Base-by-base conservation (phyloP, 1,140 invertebrate genomes). In the Lanistes nyassanus region DNA sequence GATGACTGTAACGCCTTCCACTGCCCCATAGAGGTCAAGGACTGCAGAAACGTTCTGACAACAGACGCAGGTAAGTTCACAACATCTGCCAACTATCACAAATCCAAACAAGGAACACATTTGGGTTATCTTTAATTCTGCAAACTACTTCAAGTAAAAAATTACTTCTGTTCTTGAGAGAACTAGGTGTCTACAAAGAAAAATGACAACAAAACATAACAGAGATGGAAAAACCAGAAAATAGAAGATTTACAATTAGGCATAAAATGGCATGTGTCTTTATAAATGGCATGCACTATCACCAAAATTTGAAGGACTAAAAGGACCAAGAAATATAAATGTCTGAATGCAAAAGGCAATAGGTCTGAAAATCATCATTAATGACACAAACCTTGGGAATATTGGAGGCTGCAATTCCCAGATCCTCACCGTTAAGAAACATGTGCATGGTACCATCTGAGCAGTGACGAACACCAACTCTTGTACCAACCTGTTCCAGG, bases 361-460 rank as follows among this genome's bases (percentile, higher is more conserved):
- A 16, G 23, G 31, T 36, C 67, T n/a, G 34, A 23, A 13, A 13
- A 39, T 29, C 2, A 72, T 39, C 26, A 23, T 19, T 60, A 31
- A 39, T 19, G 51, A 55, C 39, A 29, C 36, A 82, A 84, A 93
- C 93, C 86, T 93, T 94, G 31, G 94, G 93, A 76, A 95, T 90
- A 85, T 94, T 93, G n/a, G 91, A 90, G 31, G 94, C 94, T 34
- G 94, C 93, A n/a, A 94, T 91, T n/a, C 94, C 94, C 85, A 95
- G 92, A 83, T 96, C 95, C 88, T 95, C 94, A 0, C 94, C 94
- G 88, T 97, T 96, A 1, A 97, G 90, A 75, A 92, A 91, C 36
- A 93, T 82, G 77, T 90, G 91, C 78, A 93, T 87, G 5, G 88
- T 88, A 26, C 90, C 89, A 83, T 92, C 92, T 11, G 82, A 76